Conservation (phyloP, 2,113 vertebrate genomes). For the Phoxinus phoxinus region DNA sequence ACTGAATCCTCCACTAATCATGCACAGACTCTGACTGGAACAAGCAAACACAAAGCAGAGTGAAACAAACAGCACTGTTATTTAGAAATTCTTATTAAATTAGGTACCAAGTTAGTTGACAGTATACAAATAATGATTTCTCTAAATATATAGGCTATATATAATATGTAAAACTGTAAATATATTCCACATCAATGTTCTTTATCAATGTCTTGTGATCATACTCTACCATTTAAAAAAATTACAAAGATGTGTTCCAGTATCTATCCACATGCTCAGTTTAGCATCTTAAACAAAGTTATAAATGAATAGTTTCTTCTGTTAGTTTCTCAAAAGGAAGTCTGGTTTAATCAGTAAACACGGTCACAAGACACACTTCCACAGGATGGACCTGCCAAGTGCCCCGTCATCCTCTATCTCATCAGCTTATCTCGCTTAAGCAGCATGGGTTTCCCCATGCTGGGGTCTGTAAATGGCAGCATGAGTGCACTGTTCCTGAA, state of each 20-base stretch:
- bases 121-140: not conserved
- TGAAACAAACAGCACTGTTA: not conserved
- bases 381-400: slow-evolving; percentile 46
- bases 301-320: slow-evolving; percentile 43
- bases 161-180: not conserved
- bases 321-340: slow-evolving; percentile 38
- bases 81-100: not conserved
- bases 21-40: not conserved
- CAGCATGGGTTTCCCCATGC: slow-evolving; percentile 28
- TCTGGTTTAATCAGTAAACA: slow-evolving; percentile 48
- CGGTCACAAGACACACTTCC: slow-evolving; percentile 36
- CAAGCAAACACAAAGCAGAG: not conserved
- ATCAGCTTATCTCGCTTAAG: slow-evolving; percentile 58
- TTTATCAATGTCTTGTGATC: not conserved
- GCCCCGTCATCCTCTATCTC: slow-evolving; percentile 57
- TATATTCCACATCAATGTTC: not conserved
- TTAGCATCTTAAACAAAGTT: not conserved
- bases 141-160: not conserved
- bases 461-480: slow-evolving; percentile 42
- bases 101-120: not conserved
- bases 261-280: not conserved
- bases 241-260: not conserved
- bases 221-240: not conserved
- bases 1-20: not conserved
- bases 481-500: not conserved